Percentiles rank a stretch among this genome's conserved stretches.
Conservation (phyloP, 2,113 vertebrate species). For the Perognathus longimembris region DNA sequence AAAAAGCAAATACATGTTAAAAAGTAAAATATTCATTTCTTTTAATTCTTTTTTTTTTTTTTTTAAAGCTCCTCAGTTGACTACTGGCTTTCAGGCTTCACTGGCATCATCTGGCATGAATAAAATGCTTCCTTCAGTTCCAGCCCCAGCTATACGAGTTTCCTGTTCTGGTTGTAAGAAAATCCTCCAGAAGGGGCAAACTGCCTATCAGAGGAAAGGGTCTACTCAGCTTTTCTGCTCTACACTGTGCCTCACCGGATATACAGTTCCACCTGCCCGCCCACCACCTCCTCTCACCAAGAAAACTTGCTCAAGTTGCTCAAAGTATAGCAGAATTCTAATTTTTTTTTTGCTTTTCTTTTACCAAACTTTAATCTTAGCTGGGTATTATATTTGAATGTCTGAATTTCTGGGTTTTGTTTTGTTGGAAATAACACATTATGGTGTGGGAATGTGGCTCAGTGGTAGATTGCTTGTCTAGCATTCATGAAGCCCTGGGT, state of each 20-base stretch:
- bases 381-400: slow-evolving; percentile 38
- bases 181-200: slow-evolving; percentile 96
- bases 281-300: slow-evolving; percentile 83
- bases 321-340: slow-evolving; percentile 90
- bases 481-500: too few species aligned
- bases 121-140: slow-evolving; percentile 88
- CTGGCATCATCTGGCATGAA: slow-evolving; percentile 86
- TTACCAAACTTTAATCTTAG: slow-evolving; percentile 50
- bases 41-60: slow-evolving; percentile 51
- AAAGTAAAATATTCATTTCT: slow-evolving; percentile 67
- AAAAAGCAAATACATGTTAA: slow-evolving; percentile 67
- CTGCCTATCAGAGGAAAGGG: slow-evolving; percentile 98
- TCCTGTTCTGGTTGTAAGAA: slow-evolving; percentile 96
- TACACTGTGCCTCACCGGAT: slow-evolving; percentile 95
- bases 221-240: slow-evolving; percentile 96
- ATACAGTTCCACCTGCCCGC: slow-evolving; percentile 88
- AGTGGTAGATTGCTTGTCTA: too few species aligned
- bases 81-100: slow-evolving; percentile 89
- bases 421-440: slow-evolving; percentile 36
- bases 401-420: not conserved
- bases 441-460: not conserved
- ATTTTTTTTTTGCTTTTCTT: slow-evolving; percentile 60
- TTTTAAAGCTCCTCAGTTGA: slow-evolving; percentile 88
- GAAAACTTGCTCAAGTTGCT: slow-evolving; percentile 94
- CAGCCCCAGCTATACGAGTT: slow-evolving; percentile 89